Conservation (phyloP, 2,797 vertebrate genomes). For the Rhincodon typus region DNA sequence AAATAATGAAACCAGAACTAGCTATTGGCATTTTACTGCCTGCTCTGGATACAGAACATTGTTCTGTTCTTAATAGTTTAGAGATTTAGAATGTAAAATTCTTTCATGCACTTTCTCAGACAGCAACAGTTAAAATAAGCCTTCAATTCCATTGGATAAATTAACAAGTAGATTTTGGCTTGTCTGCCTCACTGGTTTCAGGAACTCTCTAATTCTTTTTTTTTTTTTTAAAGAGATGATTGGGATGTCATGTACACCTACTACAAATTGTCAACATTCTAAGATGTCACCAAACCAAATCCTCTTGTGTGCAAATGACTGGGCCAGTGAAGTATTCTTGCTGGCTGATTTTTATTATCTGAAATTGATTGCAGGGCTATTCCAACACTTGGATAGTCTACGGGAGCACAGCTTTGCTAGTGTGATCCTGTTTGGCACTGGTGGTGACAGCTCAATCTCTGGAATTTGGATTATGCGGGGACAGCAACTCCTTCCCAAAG, state of each 20-base stretch:
- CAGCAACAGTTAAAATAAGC: too few relatives aligned
- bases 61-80: not conserved
- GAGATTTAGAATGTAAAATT: too few relatives aligned
- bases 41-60: not conserved
- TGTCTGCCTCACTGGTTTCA: too few relatives aligned
- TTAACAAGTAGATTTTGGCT: too few relatives aligned
- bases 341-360: not conserved
- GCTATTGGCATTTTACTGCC: not conserved
- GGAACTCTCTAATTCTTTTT: too few relatives aligned
- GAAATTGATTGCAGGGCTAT: constrained; percentile 14
- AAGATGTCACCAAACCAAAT: too few relatives aligned
- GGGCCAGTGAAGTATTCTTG: not conserved
- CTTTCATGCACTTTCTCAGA: too few relatives aligned
- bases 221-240: too few relatives aligned
- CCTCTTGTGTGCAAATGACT: too few relatives aligned
- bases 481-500: not conserved
- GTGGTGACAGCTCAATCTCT: not conserved
- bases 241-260: too few relatives aligned
- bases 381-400: not conserved
- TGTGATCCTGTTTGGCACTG: not conserved
- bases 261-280: too few relatives aligned
- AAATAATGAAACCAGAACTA: not conserved
- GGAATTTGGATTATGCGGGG: not conserved
- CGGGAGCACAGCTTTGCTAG: not conserved
- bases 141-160: too few relatives aligned